These are phyloP conservation scores for Cryptus viduatorius DNA, from an alignment of 2,888 invertebrate species.

Conservation along the genomic window DNA sequence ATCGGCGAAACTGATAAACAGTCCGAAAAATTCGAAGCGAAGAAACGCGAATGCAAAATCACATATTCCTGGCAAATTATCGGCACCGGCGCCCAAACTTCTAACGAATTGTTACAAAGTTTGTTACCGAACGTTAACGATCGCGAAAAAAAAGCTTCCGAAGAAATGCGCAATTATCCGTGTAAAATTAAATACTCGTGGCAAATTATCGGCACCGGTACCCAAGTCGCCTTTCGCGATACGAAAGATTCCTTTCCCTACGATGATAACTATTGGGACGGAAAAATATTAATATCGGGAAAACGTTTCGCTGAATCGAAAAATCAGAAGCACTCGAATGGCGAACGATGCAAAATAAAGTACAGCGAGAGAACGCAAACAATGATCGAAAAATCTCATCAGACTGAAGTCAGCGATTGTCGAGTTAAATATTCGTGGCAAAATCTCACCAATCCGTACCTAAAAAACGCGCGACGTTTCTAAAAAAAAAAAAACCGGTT, in stretches of 20 bases:
- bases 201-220: slow-evolving; percentile 77
- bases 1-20: slow-evolving; percentile 15
- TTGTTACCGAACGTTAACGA: slow-evolving; percentile 19
- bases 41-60: slow-evolving; percentile 67
- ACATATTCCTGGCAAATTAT: slow-evolving; percentile 79
- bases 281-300: slow-evolving; percentile 63
- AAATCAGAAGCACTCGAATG: not conserved
- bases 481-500: slow-evolving; percentile 34
- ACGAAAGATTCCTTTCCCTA: slow-evolving; percentile 31
- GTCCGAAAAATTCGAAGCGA: not conserved
- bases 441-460: slow-evolving; percentile 70
- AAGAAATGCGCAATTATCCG: slow-evolving; percentile 45
- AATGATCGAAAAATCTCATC: slow-evolving; percentile 72
- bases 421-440: slow-evolving; percentile 74
- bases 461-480: slow-evolving; percentile 47
- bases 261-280: slow-evolving; percentile 68
- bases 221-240: slow-evolving; percentile 72
- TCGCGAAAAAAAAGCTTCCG: slow-evolving; percentile 19
- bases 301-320: slow-evolving; percentile 16
- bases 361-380: slow-evolving; percentile 75
- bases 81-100: slow-evolving; percentile 75
- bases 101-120: slow-evolving; percentile 68
- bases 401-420: slow-evolving; percentile 71
- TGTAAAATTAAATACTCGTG: slow-evolving; percentile 78
- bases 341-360: slow-evolving; percentile 58